A percentile compares a stretch with the other conserved stretches of the same genome.
These are phyloP conservation scores for Pogonus chalceus DNA, from an alignment of 1,140 invertebrate genomes.

Conservation along the genomic window DNA sequence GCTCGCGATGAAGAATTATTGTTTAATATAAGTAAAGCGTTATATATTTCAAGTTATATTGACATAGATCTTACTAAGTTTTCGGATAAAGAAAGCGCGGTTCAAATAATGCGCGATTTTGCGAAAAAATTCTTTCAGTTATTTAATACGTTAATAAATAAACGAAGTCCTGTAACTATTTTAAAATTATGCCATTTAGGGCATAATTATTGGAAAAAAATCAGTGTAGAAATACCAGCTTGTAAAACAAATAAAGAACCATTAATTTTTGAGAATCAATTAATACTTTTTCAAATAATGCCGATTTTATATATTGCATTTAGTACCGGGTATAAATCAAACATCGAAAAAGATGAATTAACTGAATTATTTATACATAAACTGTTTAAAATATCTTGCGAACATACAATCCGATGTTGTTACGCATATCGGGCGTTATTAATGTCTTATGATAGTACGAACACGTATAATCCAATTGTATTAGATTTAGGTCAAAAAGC, in stretches of 20 bases:
- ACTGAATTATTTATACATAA: conserved; percentile 52
- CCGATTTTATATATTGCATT: conserved; percentile 44
- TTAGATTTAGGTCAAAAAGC: conserved; percentile 53
- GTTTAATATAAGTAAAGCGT: conserved; percentile 16
- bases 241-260: conserved; percentile 21
- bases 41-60: background rate
- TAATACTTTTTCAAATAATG: conserved; percentile 47
- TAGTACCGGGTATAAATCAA: conserved; percentile 24
- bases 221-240: conserved; percentile 22
- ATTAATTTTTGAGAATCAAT: conserved; percentile 41
- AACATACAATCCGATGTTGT: conserved; percentile 48
- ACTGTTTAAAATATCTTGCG: conserved; percentile 48
- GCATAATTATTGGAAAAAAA: conserved; percentile 32
- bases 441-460: conserved; percentile 25
- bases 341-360: conserved; percentile 35
- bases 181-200: conserved; percentile 32
- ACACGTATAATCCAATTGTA: conserved; percentile 42
- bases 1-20: conserved; percentile 19
- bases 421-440: conserved; percentile 46
- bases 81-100: background rate
- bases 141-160: conserved; percentile 41
- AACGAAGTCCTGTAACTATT: conserved; percentile 26
- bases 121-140: conserved; percentile 31
- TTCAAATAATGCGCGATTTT: background rate
- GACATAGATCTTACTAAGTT: background rate